Base-by-base conservation (phyloP, 2,888 invertebrate species). In the Agrotis clavis region DNA sequence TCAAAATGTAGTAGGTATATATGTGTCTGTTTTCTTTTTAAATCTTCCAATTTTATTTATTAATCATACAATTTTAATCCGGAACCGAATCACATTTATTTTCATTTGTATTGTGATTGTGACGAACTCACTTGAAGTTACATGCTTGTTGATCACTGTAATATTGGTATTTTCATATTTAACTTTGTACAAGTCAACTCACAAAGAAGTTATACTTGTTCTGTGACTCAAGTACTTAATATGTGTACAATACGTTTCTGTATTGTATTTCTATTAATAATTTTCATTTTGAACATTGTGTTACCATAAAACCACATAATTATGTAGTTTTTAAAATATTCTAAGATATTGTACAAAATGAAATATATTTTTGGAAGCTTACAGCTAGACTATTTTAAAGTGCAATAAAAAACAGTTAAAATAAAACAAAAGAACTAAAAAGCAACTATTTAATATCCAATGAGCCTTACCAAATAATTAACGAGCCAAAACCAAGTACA, bases 381-480 rank as follows among this genome's bases (percentile, higher is more conserved):
- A 48, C n/a, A 59, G n/a, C 35, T 45, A 30, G 13, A 56, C 21
- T 16, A 25, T 14, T 50, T 13, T 7, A 5, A 54, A 35, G 41
- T 54, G 66, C 45, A 51, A 11, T 56, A 13, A 62, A 70, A 13
- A 71, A 57, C 67, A 45, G 11, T 47, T 41, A 2, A 61, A 69
- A 60, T 50, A 30, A 51, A 71, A 68, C 16, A 59, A 72, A 72
- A 73, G 16, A 75, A 69, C 69, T 69, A 67, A 69, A 67, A 51
- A 74, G 61, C 66, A 59, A 54, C 59, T 73, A 83, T 62, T 74
- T 53, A 81, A 75, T 75, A 74, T 75, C 56, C 7, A 64, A 77
- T 68, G 16, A 61, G 48, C 74, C 89, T 89, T 88, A 89, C 88
- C 90, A 76, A 85, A 79, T 71, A 74, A 75, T 65, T 65, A 76